Percentiles rank a stretch among this genome's conserved stretches.
Evolutionary conservation across 2,113 vertebrate species (phyloP).

Genomic region (Egretta garzetta): DNA sequence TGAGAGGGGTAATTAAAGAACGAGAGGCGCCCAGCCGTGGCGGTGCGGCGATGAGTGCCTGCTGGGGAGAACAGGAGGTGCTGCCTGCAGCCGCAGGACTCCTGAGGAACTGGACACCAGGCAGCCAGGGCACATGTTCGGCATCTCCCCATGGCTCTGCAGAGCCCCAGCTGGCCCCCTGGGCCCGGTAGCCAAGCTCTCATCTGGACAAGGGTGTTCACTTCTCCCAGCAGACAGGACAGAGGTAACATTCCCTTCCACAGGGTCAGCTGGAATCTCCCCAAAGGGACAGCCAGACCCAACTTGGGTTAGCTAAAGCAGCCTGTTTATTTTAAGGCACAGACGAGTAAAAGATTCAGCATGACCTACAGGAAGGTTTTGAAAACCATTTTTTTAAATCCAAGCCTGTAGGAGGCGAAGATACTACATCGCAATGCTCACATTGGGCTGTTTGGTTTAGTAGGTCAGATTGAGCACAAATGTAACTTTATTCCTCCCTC

Average conservation of each 20-base stretch:
- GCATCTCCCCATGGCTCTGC: neutral
- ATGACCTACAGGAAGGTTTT: neutral
- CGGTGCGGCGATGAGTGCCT: rapidly evolving
- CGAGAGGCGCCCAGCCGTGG: rapidly evolving
- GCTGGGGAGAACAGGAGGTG: neutral
- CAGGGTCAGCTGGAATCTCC: neutral
- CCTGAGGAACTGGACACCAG: rapidly evolving
- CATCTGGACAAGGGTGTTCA: neutral
- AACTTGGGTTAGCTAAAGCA: neutral
- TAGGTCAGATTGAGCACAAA: neutral
- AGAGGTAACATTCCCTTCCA: neutral
- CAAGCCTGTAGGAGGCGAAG: neutral
- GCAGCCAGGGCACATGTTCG: neutral
- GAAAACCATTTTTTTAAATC: neutral
- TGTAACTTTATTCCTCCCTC: neutral
- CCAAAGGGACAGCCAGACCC: neutral
- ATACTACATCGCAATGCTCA: neutral
- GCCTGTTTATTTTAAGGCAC: neutral
- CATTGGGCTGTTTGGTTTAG: neutral
- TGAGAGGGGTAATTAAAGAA: neutral
- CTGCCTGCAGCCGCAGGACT: neutral
- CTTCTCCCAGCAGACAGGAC: neutral
- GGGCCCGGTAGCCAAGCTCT: neutral
- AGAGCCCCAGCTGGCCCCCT: neutral
- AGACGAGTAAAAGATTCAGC: neutral